Evolutionary conservation across 2,888 invertebrate species (phyloP).

Genomic region (Metacarcinus magister): DNA sequence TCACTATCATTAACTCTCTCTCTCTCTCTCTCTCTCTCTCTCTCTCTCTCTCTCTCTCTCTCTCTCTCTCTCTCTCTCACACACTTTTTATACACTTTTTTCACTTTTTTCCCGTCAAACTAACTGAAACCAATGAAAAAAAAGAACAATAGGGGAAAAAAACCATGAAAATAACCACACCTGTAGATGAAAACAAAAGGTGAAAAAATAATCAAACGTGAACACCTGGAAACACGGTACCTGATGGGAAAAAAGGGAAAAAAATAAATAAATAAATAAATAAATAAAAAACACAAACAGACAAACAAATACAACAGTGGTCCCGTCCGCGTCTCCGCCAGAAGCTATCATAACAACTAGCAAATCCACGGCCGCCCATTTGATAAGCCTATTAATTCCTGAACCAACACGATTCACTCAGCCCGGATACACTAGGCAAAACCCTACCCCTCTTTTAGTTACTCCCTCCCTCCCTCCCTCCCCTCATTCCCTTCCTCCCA

Average conservation of each 20-base stretch:
- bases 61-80: not conserved
- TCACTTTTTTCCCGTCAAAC: not conserved
- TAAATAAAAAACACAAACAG: not conserved
- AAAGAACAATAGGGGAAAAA: not conserved
- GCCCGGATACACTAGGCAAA: slow-evolving; percentile 7
- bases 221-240: not conserved
- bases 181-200: not conserved
- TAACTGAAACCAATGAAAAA: not conserved
- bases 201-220: not conserved
- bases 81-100: not conserved
- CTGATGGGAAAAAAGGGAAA: not conserved
- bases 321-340: not conserved
- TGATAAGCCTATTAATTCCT: slow-evolving; percentile 60
- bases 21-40: slow-evolving; percentile 20
- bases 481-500: not conserved
- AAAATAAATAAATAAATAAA: not conserved
- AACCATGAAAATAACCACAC: not conserved
- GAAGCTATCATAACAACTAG: slow-evolving; percentile 54
- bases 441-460: not conserved
- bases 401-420: not conserved
- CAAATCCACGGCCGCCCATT: slow-evolving; percentile 56
- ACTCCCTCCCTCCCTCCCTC: not conserved
- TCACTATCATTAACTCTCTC: not conserved
- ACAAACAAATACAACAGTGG: not conserved
- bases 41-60: slow-evolving; percentile 2